These are phyloP conservation scores for Erethizon dorsatum DNA, from an alignment of 2,797 vertebrate species.

Conservation along the genomic window DNA sequence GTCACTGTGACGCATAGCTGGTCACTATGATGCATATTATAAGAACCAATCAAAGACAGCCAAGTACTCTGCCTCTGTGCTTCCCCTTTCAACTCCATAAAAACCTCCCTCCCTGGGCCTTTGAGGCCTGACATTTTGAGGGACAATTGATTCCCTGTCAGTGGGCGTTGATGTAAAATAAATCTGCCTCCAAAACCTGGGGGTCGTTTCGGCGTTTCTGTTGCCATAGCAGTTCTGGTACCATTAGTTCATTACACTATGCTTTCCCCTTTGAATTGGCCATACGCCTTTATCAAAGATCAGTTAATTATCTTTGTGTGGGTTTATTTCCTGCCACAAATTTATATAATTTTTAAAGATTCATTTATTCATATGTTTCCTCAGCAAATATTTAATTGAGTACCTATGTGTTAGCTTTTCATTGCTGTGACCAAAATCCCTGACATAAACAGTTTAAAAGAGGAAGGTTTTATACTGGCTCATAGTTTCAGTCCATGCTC, in stretches of 20 bases:
- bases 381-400: constrained; percentile 44
- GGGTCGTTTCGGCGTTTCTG: not conserved
- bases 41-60: not conserved
- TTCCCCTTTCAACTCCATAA: not conserved
- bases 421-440: not conserved
- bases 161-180: not conserved
- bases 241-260: not conserved
- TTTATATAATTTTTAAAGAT: constrained; percentile 24
- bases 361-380: not conserved
- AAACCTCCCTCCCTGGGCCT: not conserved
- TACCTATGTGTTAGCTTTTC: not conserved
- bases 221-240: not conserved
- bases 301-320: not conserved
- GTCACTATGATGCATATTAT: not conserved
- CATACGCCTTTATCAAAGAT: not conserved
- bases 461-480: not conserved
- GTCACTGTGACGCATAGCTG: not conserved
- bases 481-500: not conserved
- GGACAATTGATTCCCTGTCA: not conserved
- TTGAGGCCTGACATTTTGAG: not conserved
- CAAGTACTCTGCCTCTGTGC: not conserved
- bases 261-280: not conserved
- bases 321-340: not conserved
- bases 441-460: not conserved
- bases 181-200: not conserved